Evolutionary conservation across 2,113 vertebrate genomes (phyloP).

Genomic region (Felis chaus): DNA sequence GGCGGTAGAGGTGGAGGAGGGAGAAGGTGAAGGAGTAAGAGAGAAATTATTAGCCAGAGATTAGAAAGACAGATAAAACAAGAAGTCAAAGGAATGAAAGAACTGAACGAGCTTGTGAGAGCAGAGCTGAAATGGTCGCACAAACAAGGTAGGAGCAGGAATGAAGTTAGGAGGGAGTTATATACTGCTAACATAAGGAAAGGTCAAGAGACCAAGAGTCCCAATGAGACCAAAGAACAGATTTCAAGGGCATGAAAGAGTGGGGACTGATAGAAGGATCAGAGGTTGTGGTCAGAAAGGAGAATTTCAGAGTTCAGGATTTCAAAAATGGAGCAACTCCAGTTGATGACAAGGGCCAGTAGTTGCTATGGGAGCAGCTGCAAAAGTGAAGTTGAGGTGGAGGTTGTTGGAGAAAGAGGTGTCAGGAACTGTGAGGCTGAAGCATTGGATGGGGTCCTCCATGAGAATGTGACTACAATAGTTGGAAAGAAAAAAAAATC

Average conservation of each 20-base stretch:
- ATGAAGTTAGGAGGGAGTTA: slow-evolving; percentile 51
- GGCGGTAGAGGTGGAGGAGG: too few relatives aligned
- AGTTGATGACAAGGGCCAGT: slow-evolving; percentile 69
- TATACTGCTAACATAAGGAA: slow-evolving; percentile 52
- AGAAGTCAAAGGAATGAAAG: slow-evolving; percentile 35
- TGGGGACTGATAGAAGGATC: slow-evolving; percentile 73
- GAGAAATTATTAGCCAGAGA: slow-evolving; percentile 30
- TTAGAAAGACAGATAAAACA: slow-evolving; percentile 59
- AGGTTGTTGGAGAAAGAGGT: slow-evolving; percentile 54
- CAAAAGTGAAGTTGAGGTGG: slow-evolving; percentile 56
- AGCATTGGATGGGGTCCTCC: neutral
- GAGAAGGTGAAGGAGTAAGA: neutral
- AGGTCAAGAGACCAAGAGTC: slow-evolving; percentile 74
- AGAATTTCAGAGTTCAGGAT: slow-evolving; percentile 79
- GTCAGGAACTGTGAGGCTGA: neutral
- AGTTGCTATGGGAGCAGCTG: slow-evolving; percentile 65
- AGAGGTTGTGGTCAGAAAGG: slow-evolving; percentile 80
- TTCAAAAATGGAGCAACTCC: slow-evolving; percentile 78
- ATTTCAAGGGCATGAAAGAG: slow-evolving; percentile 79
- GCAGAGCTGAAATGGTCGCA: slow-evolving; percentile 41
- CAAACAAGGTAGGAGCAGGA: slow-evolving; percentile 48
- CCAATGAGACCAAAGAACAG: slow-evolving; percentile 77
- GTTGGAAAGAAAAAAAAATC: neutral
- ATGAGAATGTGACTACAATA: neutral
- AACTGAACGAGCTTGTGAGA: neutral